Evolutionary conservation across 2,797 vertebrate species (phyloP).

Genomic region (Hydrolagus colliei): DNA sequence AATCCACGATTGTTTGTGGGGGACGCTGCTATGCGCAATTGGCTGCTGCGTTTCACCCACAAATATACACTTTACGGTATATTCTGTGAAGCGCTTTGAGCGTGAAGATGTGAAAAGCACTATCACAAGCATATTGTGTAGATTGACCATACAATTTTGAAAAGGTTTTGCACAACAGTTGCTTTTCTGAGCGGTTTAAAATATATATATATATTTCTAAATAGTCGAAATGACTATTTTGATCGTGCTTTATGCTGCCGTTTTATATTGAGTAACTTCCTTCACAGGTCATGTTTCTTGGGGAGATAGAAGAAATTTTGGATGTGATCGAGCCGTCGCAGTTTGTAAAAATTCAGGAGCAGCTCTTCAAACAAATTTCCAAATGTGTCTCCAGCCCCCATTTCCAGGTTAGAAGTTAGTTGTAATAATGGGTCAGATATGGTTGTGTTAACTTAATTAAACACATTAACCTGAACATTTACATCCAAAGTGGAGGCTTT

Average conservation of each 20-base stretch:
- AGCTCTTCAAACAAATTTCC: constrained; percentile 97
- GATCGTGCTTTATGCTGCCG: not conserved
- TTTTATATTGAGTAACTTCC: not conserved
- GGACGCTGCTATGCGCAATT: too few relatives aligned
- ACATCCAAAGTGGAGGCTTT: too few relatives aligned
- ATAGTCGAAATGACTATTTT: too few relatives aligned
- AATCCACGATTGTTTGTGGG: too few relatives aligned
- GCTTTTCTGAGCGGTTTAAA: not conserved
- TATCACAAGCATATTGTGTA: not conserved
- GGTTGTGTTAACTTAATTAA: too few relatives aligned
- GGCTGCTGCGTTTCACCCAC: too few relatives aligned
- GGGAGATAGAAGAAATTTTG: constrained; percentile 95
- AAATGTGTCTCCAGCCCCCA: constrained; percentile 97
- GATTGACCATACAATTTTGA: not conserved
- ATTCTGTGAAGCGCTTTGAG: too few relatives aligned
- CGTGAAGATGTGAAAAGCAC: too few relatives aligned
- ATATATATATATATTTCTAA: not conserved
- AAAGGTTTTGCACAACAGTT: not conserved
- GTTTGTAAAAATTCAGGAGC: constrained; percentile 97
- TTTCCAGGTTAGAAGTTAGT: constrained; percentile 76
- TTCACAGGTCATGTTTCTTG: constrained; percentile 89
- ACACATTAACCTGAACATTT: too few relatives aligned
- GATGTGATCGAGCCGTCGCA: constrained; percentile 96
- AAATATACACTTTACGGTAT: too few relatives aligned
- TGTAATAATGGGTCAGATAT: not conserved